Conservation (phyloP, 2,888 invertebrate species). For the Andrena flavipes region DNA sequence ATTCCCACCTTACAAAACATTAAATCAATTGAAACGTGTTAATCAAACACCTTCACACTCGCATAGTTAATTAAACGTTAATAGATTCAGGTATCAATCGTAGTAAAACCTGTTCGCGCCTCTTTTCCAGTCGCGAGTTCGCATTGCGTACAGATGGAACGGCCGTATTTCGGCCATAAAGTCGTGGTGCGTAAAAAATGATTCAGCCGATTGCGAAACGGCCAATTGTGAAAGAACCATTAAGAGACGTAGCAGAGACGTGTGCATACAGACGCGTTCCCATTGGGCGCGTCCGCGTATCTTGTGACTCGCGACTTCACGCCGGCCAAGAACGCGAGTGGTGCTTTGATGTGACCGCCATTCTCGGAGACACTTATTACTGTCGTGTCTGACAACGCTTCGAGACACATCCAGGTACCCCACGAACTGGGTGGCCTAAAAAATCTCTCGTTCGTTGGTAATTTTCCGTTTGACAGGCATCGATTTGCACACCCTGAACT, state of each 20-base stretch:
- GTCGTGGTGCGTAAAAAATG: constrained; percentile 31
- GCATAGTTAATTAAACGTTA: not conserved
- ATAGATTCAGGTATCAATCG: not conserved
- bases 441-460: constrained; percentile 6
- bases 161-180: constrained; percentile 8
- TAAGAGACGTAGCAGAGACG: constrained; percentile 72
- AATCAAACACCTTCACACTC: not conserved
- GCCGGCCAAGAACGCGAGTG: constrained; percentile 67
- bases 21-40: not conserved
- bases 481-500: not conserved
- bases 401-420: constrained; percentile 21
- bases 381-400: constrained; percentile 57
- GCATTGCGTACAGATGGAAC: constrained; percentile 32
- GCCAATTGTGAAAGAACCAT: constrained; percentile 76
- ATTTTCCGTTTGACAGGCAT: not conserved
- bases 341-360: constrained; percentile 83
- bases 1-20: not conserved
- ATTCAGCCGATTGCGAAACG: constrained; percentile 51
- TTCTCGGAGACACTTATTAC: constrained; percentile 84
- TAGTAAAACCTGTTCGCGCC: not conserved
- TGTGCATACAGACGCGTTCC: constrained; percentile 73
- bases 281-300: constrained; percentile 79
- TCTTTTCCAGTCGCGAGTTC: not conserved
- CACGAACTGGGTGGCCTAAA: constrained; percentile 20
- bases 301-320: constrained; percentile 79